Conservation (phyloP, 2,113 vertebrate genomes). For the Sinosuthora webbiana region DNA sequence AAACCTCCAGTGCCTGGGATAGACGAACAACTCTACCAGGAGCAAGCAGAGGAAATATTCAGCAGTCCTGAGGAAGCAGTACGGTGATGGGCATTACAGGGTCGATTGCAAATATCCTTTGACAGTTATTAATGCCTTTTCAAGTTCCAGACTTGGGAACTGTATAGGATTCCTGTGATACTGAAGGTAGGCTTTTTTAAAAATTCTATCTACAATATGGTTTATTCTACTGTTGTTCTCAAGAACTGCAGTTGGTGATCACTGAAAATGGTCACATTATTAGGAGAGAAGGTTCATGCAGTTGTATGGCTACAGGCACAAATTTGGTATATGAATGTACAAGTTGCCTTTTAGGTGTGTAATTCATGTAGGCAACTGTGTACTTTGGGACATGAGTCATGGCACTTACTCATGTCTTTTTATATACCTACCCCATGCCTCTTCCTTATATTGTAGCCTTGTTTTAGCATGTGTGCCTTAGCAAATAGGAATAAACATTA, state of each 20-base stretch:
- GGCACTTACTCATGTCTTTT: conserved; percentile 41
- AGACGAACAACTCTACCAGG: background rate
- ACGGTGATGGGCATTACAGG: background rate
- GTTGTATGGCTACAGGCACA: background rate
- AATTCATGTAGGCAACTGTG: conserved; percentile 19
- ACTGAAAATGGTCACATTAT: background rate
- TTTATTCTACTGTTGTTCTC: background rate
- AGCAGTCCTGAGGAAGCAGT: background rate
- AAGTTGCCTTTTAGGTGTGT: background rate
- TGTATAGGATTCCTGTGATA: background rate
- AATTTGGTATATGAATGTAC: background rate
- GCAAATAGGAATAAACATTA: background rate
- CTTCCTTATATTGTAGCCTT: background rate
- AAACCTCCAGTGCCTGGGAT: background rate
- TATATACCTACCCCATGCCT: conserved; percentile 16
- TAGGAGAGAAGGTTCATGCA: background rate
- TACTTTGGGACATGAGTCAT: conserved; percentile 42
- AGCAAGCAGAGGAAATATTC: background rate
- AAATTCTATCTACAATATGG: background rate
- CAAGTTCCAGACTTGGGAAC: background rate
- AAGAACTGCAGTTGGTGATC: background rate
- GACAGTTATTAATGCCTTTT: background rate
- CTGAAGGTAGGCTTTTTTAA: fast-evolving
- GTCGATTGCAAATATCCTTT: background rate
- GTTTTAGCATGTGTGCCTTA: background rate